These are phyloP conservation scores for Euschistus heros DNA, from an alignment of 1,140 invertebrate genomes.

Conservation along the genomic window DNA sequence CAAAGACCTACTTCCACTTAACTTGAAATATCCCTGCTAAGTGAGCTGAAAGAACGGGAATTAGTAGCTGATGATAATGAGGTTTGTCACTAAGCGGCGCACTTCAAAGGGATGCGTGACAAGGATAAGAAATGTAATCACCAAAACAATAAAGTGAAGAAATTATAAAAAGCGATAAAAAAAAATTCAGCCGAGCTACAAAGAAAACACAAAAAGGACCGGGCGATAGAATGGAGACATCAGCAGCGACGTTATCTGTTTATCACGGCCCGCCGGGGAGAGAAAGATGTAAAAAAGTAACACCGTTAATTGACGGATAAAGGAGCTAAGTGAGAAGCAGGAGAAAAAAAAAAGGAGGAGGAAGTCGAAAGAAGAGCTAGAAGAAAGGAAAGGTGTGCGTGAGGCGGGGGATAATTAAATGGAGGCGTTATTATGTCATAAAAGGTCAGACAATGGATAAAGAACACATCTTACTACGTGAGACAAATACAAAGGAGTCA, in stretches of 20 bases:
- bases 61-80: too few relatives aligned
- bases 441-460: slow-evolving; percentile 14
- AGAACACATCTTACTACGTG: slow-evolving; percentile 4
- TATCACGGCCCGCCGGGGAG: background rate
- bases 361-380: background rate
- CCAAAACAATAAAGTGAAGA: too few relatives aligned
- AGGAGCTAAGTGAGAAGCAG: background rate
- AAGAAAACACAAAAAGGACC: background rate
- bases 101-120: too few relatives aligned
- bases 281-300: background rate
- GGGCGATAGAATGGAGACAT: background rate
- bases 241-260: slow-evolving; percentile 2
- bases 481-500: background rate
- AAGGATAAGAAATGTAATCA: too few relatives aligned
- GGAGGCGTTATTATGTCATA: slow-evolving; percentile 13
- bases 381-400: background rate
- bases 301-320: slow-evolving; percentile 14
- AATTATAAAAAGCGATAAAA: too few relatives aligned
- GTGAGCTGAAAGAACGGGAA: too few relatives aligned
- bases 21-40: too few relatives aligned
- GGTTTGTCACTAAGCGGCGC: too few relatives aligned
- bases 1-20: too few relatives aligned
- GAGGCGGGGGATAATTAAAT: background rate
- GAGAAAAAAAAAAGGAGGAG: background rate
- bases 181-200: background rate